These are phyloP conservation scores for Leptosomus discolor DNA, from an alignment of 2,113 vertebrate genomes.

Conservation along the genomic window DNA sequence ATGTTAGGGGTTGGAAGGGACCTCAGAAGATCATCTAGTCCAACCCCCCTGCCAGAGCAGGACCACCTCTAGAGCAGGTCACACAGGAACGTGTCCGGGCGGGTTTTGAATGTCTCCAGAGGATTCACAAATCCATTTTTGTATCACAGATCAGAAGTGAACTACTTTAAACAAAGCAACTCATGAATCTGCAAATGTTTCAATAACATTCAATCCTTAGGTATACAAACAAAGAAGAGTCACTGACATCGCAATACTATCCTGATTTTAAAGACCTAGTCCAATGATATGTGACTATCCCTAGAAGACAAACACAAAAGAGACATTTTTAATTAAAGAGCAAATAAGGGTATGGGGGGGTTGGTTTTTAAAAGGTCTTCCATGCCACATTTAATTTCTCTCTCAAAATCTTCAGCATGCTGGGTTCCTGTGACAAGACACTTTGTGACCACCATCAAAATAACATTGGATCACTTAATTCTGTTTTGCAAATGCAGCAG, in stretches of 20 bases:
- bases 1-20: no score
- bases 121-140: not conserved
- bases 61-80: no score
- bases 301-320: not conserved
- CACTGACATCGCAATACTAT: not conserved
- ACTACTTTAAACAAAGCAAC: not conserved
- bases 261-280: not conserved
- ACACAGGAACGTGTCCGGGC: no score
- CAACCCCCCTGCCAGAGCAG: no score
- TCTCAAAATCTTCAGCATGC: not conserved
- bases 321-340: not conserved
- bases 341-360: rapidly evolving
- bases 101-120: no score
- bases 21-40: no score
- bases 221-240: not conserved
- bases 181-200: not conserved
- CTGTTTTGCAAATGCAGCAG: not conserved
- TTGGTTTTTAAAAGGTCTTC: not conserved
- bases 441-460: not conserved
- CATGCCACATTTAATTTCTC: not conserved
- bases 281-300: not conserved
- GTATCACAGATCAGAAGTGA: not conserved
- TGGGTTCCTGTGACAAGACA: not conserved
- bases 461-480: not conserved
- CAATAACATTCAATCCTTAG: not conserved